Evolutionary conservation across 2,888 invertebrate species (phyloP).

Genomic region (Tinea semifulvella): DNA sequence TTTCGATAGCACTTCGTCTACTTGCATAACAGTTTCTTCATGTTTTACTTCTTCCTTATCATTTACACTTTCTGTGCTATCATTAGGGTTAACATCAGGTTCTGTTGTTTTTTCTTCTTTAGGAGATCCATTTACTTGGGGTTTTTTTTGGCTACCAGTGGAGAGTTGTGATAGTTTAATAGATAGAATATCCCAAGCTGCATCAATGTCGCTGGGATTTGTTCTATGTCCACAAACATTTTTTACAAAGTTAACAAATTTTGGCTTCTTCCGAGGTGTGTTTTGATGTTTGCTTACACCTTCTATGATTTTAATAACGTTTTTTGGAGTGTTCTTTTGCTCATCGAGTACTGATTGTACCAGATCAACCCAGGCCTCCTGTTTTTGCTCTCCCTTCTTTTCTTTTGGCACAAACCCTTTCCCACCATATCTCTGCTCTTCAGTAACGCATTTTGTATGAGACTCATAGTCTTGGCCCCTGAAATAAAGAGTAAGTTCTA

Average conservation of each 20-base stretch:
- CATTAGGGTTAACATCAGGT: constrained; percentile 7
- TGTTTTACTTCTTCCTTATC: constrained; percentile 22
- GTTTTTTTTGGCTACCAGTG: constrained; percentile 29
- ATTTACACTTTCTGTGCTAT: constrained; percentile 22
- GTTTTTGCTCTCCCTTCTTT: constrained; percentile 88
- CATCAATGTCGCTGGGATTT: constrained; percentile 66
- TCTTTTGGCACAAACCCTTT: constrained; percentile 79
- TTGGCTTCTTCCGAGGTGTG: constrained; percentile 85
- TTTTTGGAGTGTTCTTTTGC: constrained; percentile 59
- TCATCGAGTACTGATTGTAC: constrained; percentile 72
- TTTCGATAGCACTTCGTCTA: constrained; percentile 36
- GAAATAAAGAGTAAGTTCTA: too few relatives aligned
- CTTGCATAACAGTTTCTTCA: constrained; percentile 22
- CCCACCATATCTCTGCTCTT: constrained; percentile 89
- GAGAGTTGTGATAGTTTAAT: constrained; percentile 63
- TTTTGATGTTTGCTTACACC: constrained; percentile 77
- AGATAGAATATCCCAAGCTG: constrained; percentile 73
- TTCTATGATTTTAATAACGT: constrained; percentile 71
- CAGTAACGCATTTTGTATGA: constrained; percentile 86
- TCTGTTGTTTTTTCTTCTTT: constrained; percentile 26
- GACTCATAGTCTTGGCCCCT: constrained; percentile 79
- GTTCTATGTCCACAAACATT: constrained; percentile 69
- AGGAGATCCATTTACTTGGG: constrained; percentile 14
- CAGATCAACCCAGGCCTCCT: constrained; percentile 82
- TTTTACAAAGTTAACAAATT: constrained; percentile 81